These are phyloP conservation scores for Podarcis muralis DNA, from an alignment of 2,113 vertebrate genomes.

Conservation along the genomic window DNA sequence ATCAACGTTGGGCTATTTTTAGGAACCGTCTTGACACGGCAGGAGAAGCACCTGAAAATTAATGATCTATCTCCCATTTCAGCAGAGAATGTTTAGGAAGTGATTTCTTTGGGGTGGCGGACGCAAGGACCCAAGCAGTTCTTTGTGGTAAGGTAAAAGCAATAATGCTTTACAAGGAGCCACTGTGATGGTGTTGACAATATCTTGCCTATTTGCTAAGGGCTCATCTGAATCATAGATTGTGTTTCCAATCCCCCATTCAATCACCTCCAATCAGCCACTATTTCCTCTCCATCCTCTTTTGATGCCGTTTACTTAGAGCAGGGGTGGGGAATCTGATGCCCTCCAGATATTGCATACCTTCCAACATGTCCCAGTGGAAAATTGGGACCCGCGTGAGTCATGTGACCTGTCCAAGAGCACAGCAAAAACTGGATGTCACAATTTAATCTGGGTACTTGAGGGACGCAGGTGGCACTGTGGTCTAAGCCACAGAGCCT, in stretches of 20 bases:
- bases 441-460: too few relatives aligned
- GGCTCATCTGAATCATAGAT: background rate
- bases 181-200: background rate
- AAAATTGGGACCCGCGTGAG: too few relatives aligned
- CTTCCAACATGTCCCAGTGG: background rate
- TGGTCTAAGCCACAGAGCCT: too few relatives aligned
- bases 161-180: background rate
- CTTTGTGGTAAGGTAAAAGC: background rate
- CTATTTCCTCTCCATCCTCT: background rate
- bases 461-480: too few relatives aligned
- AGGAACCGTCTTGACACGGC: slow-evolving; percentile 49
- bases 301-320: background rate
- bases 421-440: too few relatives aligned
- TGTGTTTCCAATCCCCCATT: background rate
- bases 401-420: too few relatives aligned
- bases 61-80: slow-evolving; percentile 42
- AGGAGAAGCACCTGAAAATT: slow-evolving; percentile 38
- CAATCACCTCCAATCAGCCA: too few relatives aligned
- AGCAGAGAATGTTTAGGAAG: slow-evolving; percentile 26
- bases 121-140: background rate
- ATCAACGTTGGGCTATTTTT: slow-evolving; percentile 58
- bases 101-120: slow-evolving; percentile 35
- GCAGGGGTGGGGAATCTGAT: background rate
- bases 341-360: background rate
- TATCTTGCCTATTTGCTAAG: background rate